Conservation (phyloP, 2,113 vertebrate species). For the Myrmophylax atrothorax region DNA sequence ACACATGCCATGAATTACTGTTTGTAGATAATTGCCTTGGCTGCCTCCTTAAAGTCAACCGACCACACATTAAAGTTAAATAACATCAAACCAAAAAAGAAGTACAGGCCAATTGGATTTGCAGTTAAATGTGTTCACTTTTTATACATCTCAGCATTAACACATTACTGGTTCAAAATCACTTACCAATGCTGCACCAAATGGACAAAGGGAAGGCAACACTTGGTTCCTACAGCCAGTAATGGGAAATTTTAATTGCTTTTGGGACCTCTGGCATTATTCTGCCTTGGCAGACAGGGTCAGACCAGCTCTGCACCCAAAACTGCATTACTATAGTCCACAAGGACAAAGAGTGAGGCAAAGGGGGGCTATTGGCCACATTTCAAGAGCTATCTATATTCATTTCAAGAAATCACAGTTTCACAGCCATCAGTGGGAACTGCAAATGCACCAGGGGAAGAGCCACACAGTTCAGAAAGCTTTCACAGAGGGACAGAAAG, state of each 20-base stretch:
- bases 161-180: slow-evolving; percentile 34
- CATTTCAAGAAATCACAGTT: neutral
- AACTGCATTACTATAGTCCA: neutral
- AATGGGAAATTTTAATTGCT: neutral
- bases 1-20: slow-evolving; percentile 68
- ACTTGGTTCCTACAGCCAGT: neutral
- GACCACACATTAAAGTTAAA: slow-evolving; percentile 47
- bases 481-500: neutral
- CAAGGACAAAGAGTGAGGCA: neutral
- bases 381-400: neutral
- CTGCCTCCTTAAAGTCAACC: slow-evolving; percentile 60
- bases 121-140: slow-evolving; percentile 17
- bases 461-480: neutral
- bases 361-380: neutral
- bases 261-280: neutral
- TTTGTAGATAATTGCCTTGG: slow-evolving; percentile 70
- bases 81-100: slow-evolving; percentile 33
- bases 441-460: neutral
- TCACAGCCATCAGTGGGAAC: neutral
- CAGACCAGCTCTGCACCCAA: neutral
- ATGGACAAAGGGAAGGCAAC: neutral
- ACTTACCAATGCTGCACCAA: neutral
- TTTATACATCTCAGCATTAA: slow-evolving; percentile 9
- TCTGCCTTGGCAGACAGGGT: neutral
- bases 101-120: neutral